Evolutionary conservation across 2,888 invertebrate species (phyloP), one percentile per base, ranked within the genome.

Genomic region (Eledona agricola): DNA sequence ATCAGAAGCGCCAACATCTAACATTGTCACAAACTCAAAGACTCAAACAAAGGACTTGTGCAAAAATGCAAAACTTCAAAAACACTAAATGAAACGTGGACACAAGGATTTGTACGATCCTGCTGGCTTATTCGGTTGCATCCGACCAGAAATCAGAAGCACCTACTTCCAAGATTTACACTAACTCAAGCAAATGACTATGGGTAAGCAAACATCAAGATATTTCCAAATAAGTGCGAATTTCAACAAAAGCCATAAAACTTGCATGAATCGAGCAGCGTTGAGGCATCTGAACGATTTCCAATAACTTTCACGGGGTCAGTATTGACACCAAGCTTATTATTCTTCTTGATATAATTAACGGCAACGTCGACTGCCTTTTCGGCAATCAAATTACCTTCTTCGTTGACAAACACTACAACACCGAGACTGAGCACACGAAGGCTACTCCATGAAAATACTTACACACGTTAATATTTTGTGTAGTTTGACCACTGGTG

Each of bases 381-480:
- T 58, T 86, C 83, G 2, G 88, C 88, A 13, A 87, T 79, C 32
- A 83, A 81, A 71, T 89, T 88, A 49, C 83, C 84, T 68, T 87
- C 86, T 73, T 90, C 89, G 67, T 89, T 89, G 35, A 89, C 83
- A 65, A 85, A 82, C 70, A 89, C 89, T 89, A 72, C 9, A 73
- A 71, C 46, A 35, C 32, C 28, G 31, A 32, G 28, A 49, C 43
- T 31, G 23, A 12, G 10, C 15, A 35, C 1, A 12, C 23, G 10
- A 32, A 34, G 13, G 5, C 26, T 31, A 12, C 40, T 35, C 31
- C 23, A n/a, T 60, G 42, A 29, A 34, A 38, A 38, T 72, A 86
- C 87, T 84, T 81, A 87, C 87, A 80, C 66, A 87, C 84, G 71
- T 87, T 87, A 54, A 87, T 84, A 71, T 86, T 87, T 73, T 87